These are phyloP conservation scores for Diploptera punctata DNA, from an alignment of 2,888 invertebrate species.

Conservation along the genomic window DNA sequence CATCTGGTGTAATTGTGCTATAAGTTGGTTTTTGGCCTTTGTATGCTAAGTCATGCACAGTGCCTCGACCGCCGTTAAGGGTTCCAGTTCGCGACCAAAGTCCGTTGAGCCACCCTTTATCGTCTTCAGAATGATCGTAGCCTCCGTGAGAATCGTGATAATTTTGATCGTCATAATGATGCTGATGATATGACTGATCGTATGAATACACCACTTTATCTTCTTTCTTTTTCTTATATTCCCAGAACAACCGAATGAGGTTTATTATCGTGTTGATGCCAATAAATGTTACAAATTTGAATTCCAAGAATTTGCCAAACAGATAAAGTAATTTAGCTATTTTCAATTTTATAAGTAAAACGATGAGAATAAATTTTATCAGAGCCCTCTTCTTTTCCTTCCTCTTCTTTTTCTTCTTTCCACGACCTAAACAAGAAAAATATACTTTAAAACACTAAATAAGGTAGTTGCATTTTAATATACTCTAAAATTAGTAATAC, in stretches of 20 bases:
- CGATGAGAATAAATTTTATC: background rate
- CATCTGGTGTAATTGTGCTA: too few species aligned
- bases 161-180: conserved; percentile 8
- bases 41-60: too few species aligned
- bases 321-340: background rate
- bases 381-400: background rate
- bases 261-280: conserved; percentile 6
- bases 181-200: conserved; percentile 9
- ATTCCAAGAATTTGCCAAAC: background rate
- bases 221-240: background rate
- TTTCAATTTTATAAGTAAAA: conserved; percentile 12
- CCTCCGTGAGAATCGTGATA: background rate
- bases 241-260: background rate
- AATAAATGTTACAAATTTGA: background rate
- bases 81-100: too few species aligned
- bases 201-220: background rate
- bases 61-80: too few species aligned
- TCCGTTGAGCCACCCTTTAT: conserved; percentile 13
- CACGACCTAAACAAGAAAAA: conserved; percentile 12
- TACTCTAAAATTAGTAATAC: too few species aligned
- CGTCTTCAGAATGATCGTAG: too few species aligned
- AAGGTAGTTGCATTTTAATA: too few species aligned
- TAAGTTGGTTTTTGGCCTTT: too few species aligned
- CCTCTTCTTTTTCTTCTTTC: conserved; percentile 8
- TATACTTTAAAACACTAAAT: too few species aligned